Base-by-base conservation (phyloP, 2,888 invertebrate genomes). In the Drosophila colorata region DNA sequence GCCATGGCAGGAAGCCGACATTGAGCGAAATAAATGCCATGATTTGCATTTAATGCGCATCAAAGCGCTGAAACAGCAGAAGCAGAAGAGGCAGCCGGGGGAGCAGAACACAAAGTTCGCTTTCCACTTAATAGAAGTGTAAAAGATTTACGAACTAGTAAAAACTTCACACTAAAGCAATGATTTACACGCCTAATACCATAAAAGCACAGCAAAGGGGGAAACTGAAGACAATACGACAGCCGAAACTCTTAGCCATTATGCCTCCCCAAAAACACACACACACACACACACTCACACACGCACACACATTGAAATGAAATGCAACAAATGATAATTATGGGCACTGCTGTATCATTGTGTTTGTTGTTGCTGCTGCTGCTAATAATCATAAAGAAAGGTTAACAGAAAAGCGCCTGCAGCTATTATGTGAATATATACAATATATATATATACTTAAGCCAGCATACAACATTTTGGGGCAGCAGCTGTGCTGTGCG, bases 301-400 rank as follows among this genome's bases (percentile, higher is more conserved):
- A 8, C 5, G 9, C 13, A 61, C 18, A 20, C 13, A 44, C 23
- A 60, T 2, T 4, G 35, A 74, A 63, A 69, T 80, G 83, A 86
- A 87, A 81, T 83, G 83, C 87, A 78, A 70, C 79, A 83, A 81
- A 87, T 85, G 68, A 70, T 82, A 73, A 84, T 87, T 84, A 84
- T 74, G 72, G 66, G 31, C 73, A 59, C 41, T 65, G 73, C 66
- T 56, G 53, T 80, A 86, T 82, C 71, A 77, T 77, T 74, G 74
- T 74, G 67, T 59, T 40, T 38, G 35, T 11, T 61, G 67, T 20
- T 49, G 60, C 41, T 70, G 41, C 33, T 65, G 47, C 48, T 69
- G 47, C 37, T 78, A 52, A 69, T 68, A 60, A 74, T 58, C 70
- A 58, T 57, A 63, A 81, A 86, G 80, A 81, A 83, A 86, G 78